Percentiles rank a stretch among this genome's conserved stretches.
phyloP scores from a whole-genome alignment of 2,888 invertebrate genomes.

The Phoenoteleia sp. region DNA sequence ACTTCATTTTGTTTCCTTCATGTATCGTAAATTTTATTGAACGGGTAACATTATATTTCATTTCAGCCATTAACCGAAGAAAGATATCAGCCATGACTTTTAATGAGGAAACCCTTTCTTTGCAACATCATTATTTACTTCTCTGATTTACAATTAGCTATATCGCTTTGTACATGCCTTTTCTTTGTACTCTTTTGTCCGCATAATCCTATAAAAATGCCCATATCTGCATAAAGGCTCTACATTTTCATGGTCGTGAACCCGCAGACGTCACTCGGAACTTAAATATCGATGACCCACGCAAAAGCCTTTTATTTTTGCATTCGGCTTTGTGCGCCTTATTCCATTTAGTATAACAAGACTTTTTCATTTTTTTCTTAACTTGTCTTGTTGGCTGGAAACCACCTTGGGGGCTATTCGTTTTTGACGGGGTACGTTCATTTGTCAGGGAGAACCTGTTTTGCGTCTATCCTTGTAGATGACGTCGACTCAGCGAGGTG shows the following conservation, averaged over 20 bases:
- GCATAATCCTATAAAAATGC: neutral
- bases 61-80: too few relatives aligned
- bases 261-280: constrained; percentile 24
- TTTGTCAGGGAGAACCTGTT: constrained; percentile 72
- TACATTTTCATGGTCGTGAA: neutral
- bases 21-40: too few relatives aligned
- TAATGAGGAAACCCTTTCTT: too few relatives aligned
- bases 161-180: too few relatives aligned
- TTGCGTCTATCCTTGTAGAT: constrained; percentile 58
- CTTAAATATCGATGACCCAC: constrained; percentile 36
- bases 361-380: constrained; percentile 18
- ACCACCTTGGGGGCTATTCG: constrained; percentile 44
- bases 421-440: constrained; percentile 60
- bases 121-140: too few relatives aligned
- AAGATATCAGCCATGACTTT: too few relatives aligned
- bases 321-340: neutral
- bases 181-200: neutral
- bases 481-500: constrained; percentile 62
- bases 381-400: constrained; percentile 37
- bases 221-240: constrained; percentile 2
- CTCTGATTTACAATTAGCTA: neutral
- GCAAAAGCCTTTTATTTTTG: constrained; percentile 23
- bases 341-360: constrained; percentile 39
- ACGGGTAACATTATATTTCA: too few relatives aligned
- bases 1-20: too few relatives aligned